Conservation (phyloP, 2,888 invertebrate species). For the Athalia cordata region DNA sequence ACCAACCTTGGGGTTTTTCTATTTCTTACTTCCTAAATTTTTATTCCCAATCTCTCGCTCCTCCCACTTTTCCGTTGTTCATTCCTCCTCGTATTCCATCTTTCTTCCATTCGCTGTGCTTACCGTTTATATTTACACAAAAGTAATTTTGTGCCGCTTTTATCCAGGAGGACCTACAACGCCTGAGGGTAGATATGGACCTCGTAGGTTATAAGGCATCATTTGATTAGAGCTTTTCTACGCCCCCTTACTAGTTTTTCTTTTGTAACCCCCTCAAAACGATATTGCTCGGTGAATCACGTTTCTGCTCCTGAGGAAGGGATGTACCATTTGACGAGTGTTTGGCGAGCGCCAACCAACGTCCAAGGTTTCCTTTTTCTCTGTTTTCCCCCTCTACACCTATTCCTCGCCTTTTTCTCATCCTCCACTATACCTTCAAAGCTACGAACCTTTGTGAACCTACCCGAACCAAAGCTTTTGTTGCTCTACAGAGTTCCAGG, state of each 20-base stretch:
- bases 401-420: constrained; percentile 7
- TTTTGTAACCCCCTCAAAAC: constrained; percentile 30
- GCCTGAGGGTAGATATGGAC: constrained; percentile 42
- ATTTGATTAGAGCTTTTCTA: constrained; percentile 46
- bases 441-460: constrained; percentile 38
- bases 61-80: neutral
- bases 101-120: neutral
- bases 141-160: constrained; percentile 30
- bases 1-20: constrained; percentile 15
- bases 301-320: neutral
- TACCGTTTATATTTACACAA: neutral
- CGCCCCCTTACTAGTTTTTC: constrained; percentile 1
- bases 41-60: no score
- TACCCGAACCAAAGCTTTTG: constrained; percentile 13
- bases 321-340: constrained; percentile 38
- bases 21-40: neutral
- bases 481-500: neutral
- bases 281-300: constrained; percentile 45
- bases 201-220: constrained; percentile 45
- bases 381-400: constrained; percentile 8
- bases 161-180: constrained; percentile 40
- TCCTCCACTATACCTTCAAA: neutral
- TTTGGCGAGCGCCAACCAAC: constrained; percentile 43
- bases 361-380: constrained; percentile 48
- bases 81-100: neutral